Base-by-base conservation (phyloP, 2,113 vertebrate species). In the Bos indicus region DNA sequence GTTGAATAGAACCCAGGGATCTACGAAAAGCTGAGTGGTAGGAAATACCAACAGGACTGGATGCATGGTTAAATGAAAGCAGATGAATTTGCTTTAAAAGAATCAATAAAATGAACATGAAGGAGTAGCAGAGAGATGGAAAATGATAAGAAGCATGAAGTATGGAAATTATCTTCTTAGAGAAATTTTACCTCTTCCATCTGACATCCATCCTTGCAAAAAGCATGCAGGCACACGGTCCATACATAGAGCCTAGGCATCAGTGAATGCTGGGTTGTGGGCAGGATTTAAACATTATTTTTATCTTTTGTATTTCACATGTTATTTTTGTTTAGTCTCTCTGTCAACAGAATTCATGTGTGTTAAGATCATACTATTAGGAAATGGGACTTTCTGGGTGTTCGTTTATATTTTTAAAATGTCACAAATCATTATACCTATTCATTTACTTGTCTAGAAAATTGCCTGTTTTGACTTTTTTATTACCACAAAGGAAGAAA, bases 391-490 rank as follows among this genome's bases (percentile, higher is more conserved):
- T 28, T 57, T 88, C 25, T n/a, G 1, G 16, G 59, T 62, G 80
- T 91, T 26, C 85, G 10, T 90, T 83, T 56, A 3, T 84, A 92
- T 40, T 97, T 81, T 71, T 33, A 40, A 7, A 97, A 40, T 91
- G 89, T 57, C 95, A 95, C n/a, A 74, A 95, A 95, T 80, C 87
- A 56, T 92, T 71, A 3, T n/a, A 91, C 85, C 85, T 97, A 21
- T 54, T 97, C 85, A 25, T 98, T 96, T 95, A 21, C 82, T 97
- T 98, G 97, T 97, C 97, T 78, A 77, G 96, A 95, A 98, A 98
- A 95, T 97, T 98, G 14, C 92, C 46, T 46, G 95, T 67, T 97
- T 94, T 81, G 90, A 57, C 86, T 97, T 90, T 56, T 94, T 96
- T 97, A 62, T 94, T 92, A 92, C 93, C 60, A 48, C 71, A 97